Percentiles rank a stretch among this genome's conserved stretches.
Evolutionary conservation across 2,888 invertebrate genomes (phyloP).

Genomic region (Drosophila putrida): DNA sequence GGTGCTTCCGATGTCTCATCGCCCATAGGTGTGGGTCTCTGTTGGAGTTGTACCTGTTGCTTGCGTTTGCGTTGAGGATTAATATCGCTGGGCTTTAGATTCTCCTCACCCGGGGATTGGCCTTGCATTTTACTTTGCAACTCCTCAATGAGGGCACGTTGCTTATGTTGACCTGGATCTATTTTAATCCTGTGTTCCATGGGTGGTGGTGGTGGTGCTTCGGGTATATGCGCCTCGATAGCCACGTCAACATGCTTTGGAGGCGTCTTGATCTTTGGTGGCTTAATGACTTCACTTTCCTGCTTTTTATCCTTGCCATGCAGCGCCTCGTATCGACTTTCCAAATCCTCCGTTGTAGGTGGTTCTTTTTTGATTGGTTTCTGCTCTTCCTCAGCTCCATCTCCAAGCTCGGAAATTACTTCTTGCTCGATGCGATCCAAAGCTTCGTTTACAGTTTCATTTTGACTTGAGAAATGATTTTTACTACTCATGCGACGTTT

Average conservation of each 20-base stretch:
- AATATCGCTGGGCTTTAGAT: constrained; percentile 78
- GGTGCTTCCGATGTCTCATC: constrained; percentile 84
- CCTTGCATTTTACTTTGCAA: constrained; percentile 75
- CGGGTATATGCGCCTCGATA: constrained; percentile 68
- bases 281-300: constrained; percentile 5
- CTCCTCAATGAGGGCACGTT: constrained; percentile 78
- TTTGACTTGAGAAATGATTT: constrained; percentile 40
- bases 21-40: constrained; percentile 67
- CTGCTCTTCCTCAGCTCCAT: constrained; percentile 8
- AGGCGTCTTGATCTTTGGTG: constrained; percentile 16
- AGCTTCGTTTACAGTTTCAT: constrained; percentile 65
- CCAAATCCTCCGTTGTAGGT: constrained; percentile 68
- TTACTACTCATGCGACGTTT: constrained; percentile 71
- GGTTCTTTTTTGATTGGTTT: constrained; percentile 42
- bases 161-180: constrained; percentile 55
- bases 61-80: constrained; percentile 67
- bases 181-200: constrained; percentile 29
- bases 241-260: constrained; percentile 61
- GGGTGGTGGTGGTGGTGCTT: constrained; percentile 67
- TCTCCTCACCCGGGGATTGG: constrained; percentile 63
- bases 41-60: constrained; percentile 42
- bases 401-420: constrained; percentile 51
- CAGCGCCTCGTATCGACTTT: constrained; percentile 69
- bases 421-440: constrained; percentile 68
- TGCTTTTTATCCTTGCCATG: constrained; percentile 51